phyloP scores from a whole-genome alignment of 2,888 invertebrate species.

The Idaea straminata region DNA sequence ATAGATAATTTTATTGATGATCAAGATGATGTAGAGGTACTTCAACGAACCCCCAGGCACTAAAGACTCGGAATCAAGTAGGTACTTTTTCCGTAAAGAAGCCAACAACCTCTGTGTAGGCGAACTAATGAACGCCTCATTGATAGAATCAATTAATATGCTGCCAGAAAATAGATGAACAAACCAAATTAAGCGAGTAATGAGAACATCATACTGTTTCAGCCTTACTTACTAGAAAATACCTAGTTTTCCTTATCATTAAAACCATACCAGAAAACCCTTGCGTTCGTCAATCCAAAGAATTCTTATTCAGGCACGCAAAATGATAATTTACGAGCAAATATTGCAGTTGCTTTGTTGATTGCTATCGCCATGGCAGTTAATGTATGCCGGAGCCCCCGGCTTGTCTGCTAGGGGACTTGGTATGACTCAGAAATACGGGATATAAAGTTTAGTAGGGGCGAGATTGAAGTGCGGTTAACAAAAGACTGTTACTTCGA shows the following conservation, averaged over 20 bases:
- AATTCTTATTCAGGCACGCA: neutral
- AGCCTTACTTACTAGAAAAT: neutral
- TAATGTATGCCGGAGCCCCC: conserved; percentile 1
- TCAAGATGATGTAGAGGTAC: neutral
- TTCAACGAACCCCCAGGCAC: neutral
- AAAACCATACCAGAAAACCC: neutral
- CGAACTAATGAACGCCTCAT: conserved; percentile 17
- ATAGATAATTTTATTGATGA: neutral
- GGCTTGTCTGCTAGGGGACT: conserved; percentile 5
- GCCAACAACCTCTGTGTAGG: conserved; percentile 21
- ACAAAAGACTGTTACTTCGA: neutral
- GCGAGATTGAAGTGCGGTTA: neutral
- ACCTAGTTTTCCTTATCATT: neutral
- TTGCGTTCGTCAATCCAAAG: neutral
- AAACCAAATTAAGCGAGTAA: conserved; percentile 6
- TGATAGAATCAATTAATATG: conserved; percentile 21
- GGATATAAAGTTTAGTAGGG: neutral
- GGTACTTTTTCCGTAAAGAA: conserved; percentile 7
- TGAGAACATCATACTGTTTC: neutral
- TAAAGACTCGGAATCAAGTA: neutral
- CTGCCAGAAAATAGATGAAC: conserved; percentile 15
- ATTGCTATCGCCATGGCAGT: conserved; percentile 4
- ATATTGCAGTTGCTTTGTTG: conserved; percentile 2
- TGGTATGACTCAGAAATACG: conserved; percentile 14
- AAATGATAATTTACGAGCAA: neutral